Conservation (phyloP, 2,113 vertebrate species). For the Tetrax tetrax region DNA sequence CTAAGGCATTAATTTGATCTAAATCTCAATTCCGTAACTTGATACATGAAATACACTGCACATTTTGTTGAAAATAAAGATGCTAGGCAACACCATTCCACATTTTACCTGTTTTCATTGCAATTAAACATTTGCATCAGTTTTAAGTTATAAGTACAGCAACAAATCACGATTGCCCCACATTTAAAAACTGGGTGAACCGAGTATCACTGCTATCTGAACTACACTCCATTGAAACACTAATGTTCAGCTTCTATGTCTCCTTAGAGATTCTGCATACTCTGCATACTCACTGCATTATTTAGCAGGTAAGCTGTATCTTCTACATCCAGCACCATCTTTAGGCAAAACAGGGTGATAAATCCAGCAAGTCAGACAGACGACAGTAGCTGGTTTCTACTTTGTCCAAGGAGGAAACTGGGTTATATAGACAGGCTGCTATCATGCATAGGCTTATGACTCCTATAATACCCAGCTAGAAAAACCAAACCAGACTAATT, state of each 20-base stretch:
- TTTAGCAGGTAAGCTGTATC: slow-evolving; percentile 83
- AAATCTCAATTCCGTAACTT: background rate
- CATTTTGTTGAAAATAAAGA: background rate
- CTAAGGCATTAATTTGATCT: background rate
- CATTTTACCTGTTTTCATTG: background rate
- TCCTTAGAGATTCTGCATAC: background rate
- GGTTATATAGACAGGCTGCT: slow-evolving; percentile 82
- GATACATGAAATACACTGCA: fast-evolving
- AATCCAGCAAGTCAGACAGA: slow-evolving; percentile 56
- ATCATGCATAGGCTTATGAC: slow-evolving; percentile 72
- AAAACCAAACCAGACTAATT: slow-evolving; percentile 84
- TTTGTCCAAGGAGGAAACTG: background rate
- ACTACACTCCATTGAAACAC: background rate
- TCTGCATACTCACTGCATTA: slow-evolving; percentile 81
- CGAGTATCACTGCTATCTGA: fast-evolving
- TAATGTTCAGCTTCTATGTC: background rate
- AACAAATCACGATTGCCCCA: background rate
- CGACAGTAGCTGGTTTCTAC: background rate
- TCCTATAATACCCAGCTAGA: slow-evolving; percentile 77
- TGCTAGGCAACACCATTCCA: background rate
- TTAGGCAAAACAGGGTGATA: slow-evolving; percentile 65
- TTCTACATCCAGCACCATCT: slow-evolving; percentile 86
- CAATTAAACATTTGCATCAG: background rate
- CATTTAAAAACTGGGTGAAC: fast-evolving
- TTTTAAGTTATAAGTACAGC: background rate